phyloP scores from a whole-genome alignment of 2,888 invertebrate genomes.

The Drosophila histrio region DNA sequence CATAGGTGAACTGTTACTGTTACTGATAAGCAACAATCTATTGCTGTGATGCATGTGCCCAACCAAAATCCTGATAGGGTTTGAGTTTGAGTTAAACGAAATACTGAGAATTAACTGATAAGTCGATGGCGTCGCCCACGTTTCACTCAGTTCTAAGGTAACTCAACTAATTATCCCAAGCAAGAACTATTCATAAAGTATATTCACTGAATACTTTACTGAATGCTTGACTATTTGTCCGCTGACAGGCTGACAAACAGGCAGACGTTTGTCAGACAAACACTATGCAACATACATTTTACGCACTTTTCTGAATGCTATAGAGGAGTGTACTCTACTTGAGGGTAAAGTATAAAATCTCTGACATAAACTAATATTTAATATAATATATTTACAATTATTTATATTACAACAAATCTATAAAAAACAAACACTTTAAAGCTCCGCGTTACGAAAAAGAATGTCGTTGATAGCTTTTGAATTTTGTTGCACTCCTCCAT shows the following conservation, averaged over 20 bases:
- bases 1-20: conserved; percentile 21
- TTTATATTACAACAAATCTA: no score
- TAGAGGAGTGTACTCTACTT: not conserved
- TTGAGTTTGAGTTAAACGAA: not conserved
- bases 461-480: no score
- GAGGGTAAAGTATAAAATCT: no score
- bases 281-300: conserved; percentile 19
- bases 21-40: conserved; percentile 21
- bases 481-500: no score
- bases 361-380: no score
- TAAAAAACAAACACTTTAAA: no score
- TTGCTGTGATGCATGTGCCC: not conserved
- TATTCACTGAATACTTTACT: not conserved
- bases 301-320: not conserved
- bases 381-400: no score
- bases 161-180: conserved; percentile 44
- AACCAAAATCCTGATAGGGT: conserved; percentile 20
- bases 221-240: conserved; percentile 10
- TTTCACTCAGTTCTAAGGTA: conserved; percentile 24
- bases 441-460: no score
- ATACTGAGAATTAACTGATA: not conserved
- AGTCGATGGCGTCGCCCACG: not conserved
- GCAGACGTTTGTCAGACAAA: conserved; percentile 16
- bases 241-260: conserved; percentile 28
- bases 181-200: conserved; percentile 17